Evolutionary conservation across 1,140 invertebrate genomes (phyloP).

Genomic region (Teleogryllus occipitalis): DNA sequence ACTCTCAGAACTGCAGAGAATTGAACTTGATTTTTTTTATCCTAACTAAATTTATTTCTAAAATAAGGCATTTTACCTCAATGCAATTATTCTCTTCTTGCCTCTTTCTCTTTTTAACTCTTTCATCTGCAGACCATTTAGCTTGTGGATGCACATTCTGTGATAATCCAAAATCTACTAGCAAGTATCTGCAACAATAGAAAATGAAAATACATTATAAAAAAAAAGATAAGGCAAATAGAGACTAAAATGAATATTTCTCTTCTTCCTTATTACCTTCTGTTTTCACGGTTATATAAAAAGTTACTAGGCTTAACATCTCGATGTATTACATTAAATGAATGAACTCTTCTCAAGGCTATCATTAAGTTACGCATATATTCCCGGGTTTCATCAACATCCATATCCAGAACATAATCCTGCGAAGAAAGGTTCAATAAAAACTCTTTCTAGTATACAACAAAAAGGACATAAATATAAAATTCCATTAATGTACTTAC

Average conservation of each 20-base stretch:
- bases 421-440: constrained; percentile 36
- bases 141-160: constrained; percentile 39
- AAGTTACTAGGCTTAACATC: constrained; percentile 94
- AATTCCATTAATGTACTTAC: constrained; percentile 42
- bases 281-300: constrained; percentile 68
- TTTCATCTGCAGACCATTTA: not conserved
- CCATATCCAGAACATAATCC: constrained; percentile 68
- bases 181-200: constrained; percentile 44
- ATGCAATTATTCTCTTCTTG: not conserved
- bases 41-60: no score
- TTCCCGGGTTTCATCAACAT: constrained; percentile 57
- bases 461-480: not conserved
- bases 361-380: constrained; percentile 78
- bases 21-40: no score
- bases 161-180: constrained; percentile 87
- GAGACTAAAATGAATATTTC: no score
- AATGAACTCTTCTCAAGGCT: constrained; percentile 72
- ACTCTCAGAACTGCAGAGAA: no score
- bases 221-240: not conserved
- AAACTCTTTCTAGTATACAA: not conserved
- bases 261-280: constrained; percentile 46
- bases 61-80: no score
- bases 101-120: not conserved
- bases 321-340: constrained; percentile 78
- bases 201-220: not conserved